Evolutionary conservation across 2,888 invertebrate species (phyloP).

Genomic region (Acrobasis suavella): DNA sequence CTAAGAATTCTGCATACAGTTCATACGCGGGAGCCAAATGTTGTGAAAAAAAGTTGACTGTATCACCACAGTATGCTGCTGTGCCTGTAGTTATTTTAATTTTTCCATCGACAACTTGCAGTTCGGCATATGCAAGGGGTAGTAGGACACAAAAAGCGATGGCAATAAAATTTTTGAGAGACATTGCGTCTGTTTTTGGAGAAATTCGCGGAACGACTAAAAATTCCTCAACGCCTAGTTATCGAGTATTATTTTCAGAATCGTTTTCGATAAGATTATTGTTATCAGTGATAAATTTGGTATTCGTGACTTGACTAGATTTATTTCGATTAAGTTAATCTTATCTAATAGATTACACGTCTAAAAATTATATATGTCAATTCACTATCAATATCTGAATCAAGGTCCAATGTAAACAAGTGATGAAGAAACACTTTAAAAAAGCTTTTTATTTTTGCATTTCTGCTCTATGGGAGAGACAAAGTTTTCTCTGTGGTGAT

Average conservation of each 20-base stretch:
- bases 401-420: no score
- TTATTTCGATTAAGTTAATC: no score
- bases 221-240: neutral
- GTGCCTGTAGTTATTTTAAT: slow-evolving; percentile 62
- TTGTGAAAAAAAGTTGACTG: slow-evolving; percentile 52
- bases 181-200: slow-evolving; percentile 40
- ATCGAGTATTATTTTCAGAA: neutral
- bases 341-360: neutral
- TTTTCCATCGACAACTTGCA: slow-evolving; percentile 53
- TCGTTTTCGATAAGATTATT: neutral
- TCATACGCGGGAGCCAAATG: slow-evolving; percentile 53
- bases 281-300: neutral
- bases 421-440: no score
- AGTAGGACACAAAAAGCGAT: neutral
- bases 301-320: neutral
- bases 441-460: no score
- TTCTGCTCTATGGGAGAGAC: no score
- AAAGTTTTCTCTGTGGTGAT: no score
- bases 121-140: slow-evolving; percentile 1
- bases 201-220: neutral
- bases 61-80: slow-evolving; percentile 63
- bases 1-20: slow-evolving; percentile 55
- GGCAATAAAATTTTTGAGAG: slow-evolving; percentile 11
- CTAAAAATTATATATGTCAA: no score
- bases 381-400: no score